Percentiles rank a stretch among this genome's conserved stretches.
Conservation (phyloP, 2,113 vertebrate species). For the Dasyornis broadbenti region DNA sequence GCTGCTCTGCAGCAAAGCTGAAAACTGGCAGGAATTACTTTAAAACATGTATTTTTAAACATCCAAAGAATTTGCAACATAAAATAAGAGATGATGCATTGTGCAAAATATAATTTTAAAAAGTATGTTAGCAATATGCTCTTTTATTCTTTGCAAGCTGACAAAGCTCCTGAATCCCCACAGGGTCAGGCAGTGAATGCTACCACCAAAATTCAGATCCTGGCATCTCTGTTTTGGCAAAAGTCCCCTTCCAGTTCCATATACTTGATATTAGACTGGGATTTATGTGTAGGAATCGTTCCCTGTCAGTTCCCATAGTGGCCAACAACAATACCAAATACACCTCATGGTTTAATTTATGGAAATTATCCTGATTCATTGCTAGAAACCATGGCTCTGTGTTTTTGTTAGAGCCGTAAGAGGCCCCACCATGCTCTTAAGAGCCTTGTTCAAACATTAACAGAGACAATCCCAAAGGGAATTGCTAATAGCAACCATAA, state of each 20-base stretch:
- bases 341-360: not conserved
- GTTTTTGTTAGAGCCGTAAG: not conserved
- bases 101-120: not conserved
- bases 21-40: slow-evolving; percentile 19
- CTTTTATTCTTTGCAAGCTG: not conserved
- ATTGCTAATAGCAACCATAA: not conserved
- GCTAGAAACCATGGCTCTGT: not conserved
- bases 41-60: not conserved
- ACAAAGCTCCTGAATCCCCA: not conserved
- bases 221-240: not conserved
- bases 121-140: not conserved
- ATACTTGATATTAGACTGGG: not conserved
- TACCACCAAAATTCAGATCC: not conserved
- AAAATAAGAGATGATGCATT: not conserved
- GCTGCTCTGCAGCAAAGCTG: not conserved
- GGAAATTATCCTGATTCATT: not conserved
- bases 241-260: not conserved
- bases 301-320: not conserved
- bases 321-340: not conserved
- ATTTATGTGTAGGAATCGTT: not conserved
- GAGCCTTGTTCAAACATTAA: slow-evolving; percentile 28
- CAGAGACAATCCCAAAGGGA: slow-evolving; percentile 3
- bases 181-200: not conserved
- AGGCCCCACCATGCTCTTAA: not conserved
- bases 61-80: not conserved